Evolutionary conservation across 2,797 vertebrate species (phyloP), one percentile per base, ranked within the genome.

Genomic region (Pelodytes ibericus): DNA sequence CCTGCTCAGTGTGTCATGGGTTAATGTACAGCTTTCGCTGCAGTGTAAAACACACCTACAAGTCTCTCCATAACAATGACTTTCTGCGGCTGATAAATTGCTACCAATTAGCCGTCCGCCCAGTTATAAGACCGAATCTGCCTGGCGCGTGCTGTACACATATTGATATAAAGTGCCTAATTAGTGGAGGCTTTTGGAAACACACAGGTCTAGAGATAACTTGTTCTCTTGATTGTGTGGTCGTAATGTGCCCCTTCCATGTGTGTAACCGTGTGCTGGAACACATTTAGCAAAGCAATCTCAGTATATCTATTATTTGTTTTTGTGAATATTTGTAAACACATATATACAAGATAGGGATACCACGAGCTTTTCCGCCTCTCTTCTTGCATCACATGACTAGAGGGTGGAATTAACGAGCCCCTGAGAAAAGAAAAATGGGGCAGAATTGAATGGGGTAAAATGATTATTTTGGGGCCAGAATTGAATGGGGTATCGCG

Each of bases 71-170:
- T 20, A 41, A 74, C 72, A 67, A 74, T 74, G 62, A 36, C 49
- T 56, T 56, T 63, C 49, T 63, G 71, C 41, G 31, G 30, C 18
- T 44, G 26, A 74, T 57, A 66, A 67, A 73, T 74, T 67, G 41
- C 51, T 13, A 51, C 33, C 62, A 58, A 74, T 72, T 63, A 72
- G 71, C 41, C 26, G 30, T 29, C 71, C 56, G 51, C 44, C 71
- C 27, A 51, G 18, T 64, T 58, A 41, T 44, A 24, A 58, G 72
- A 39, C 26, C 56, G 22, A 30, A 47, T 66, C 39, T 65, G 72
- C 72, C 61, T n/a, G 65, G 47, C 44, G 47, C 44, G 4, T 64
- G 72, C 62, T 15, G 62, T 59, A 44, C 51, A 8, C 62, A 26
- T 44, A 11, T 56, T 51, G 65, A 58, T 65, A 39, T 58, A 59